These are phyloP conservation scores for Diceros bicornis DNA, from an alignment of 2,797 vertebrate species.

Conservation along the genomic window DNA sequence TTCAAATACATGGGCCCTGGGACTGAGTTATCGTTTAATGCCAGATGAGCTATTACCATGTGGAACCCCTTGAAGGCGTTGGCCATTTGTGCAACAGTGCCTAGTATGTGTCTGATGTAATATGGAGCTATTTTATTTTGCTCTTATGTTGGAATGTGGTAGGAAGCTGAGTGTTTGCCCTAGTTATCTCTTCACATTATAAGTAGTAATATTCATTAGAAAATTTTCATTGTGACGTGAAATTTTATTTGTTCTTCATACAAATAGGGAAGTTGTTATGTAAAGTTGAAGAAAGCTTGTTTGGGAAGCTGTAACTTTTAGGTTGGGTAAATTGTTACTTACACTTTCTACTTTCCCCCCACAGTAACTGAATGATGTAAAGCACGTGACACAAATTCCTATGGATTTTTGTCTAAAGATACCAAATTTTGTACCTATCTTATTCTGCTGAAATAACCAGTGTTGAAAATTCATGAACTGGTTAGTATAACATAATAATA, in stretches of 20 bases:
- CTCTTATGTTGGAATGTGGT: conserved; percentile 31
- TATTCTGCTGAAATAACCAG: conserved; percentile 59
- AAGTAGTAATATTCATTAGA: conserved; percentile 62
- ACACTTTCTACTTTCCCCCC: background rate
- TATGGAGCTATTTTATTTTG: conserved; percentile 58
- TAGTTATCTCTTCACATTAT: conserved; percentile 55
- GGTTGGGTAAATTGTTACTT: conserved; percentile 48
- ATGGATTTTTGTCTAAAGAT: conserved; percentile 46
- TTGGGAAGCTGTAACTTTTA: conserved; percentile 57
- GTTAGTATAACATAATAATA: conserved; percentile 56
- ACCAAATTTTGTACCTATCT: background rate
- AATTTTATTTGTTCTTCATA: conserved; percentile 64
- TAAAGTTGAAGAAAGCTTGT: conserved; percentile 62
- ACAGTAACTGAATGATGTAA: conserved; percentile 20
- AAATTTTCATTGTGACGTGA: conserved; percentile 29
- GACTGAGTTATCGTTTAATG: background rate
- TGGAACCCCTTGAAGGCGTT: background rate
- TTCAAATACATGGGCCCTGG: background rate
- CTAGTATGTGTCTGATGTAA: background rate
- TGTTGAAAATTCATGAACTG: conserved; percentile 62
- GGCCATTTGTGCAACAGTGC: background rate
- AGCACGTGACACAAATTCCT: conserved; percentile 16
- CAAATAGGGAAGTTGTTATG: conserved; percentile 34
- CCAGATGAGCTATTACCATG: background rate
- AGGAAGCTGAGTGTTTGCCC: conserved; percentile 20